phyloP scores from a whole-genome alignment of 2,113 vertebrate genomes.

The Charadrius vociferus region DNA sequence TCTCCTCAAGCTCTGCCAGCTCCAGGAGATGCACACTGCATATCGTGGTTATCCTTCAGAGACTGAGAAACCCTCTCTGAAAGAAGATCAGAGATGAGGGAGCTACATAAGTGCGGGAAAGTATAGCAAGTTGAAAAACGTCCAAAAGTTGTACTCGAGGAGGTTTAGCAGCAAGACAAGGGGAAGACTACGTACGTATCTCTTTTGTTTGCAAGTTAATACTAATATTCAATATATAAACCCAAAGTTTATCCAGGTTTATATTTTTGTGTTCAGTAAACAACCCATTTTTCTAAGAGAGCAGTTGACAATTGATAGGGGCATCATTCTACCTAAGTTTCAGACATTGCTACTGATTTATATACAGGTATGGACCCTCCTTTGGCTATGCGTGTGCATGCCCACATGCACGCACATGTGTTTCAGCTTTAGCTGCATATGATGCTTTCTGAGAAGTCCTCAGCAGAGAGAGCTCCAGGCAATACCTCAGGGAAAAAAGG shows the following conservation, averaged over 20 bases:
- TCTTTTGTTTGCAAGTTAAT: background rate
- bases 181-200: accelerated
- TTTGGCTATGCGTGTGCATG: background rate
- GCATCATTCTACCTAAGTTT: background rate
- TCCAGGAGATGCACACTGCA: background rate
- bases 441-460: background rate
- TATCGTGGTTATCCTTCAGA: background rate
- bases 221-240: background rate
- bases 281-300: background rate
- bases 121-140: background rate
- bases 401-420: background rate
- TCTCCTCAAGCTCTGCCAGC: background rate
- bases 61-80: background rate
- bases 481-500: background rate
- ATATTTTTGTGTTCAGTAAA: background rate
- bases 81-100: background rate
- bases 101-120: accelerated
- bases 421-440: background rate
- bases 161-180: background rate
- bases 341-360: background rate
- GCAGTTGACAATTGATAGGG: background rate
- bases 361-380: background rate
- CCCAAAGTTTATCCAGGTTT: background rate
- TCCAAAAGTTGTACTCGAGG: background rate
- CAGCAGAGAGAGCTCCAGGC: background rate